phyloP scores from a whole-genome alignment of 1,140 invertebrate species.

The Lepidurus couesii region DNA sequence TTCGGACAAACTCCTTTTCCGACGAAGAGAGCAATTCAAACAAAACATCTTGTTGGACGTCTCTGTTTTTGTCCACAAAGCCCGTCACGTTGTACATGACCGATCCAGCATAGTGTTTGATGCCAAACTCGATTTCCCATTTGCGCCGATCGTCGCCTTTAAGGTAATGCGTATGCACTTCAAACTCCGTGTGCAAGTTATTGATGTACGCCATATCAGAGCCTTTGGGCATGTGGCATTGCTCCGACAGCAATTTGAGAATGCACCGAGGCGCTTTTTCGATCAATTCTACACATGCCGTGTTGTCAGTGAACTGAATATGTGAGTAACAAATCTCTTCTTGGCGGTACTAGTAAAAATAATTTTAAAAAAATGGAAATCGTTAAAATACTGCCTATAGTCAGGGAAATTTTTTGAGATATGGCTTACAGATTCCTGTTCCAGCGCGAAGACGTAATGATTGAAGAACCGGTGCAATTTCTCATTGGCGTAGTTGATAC shows the following conservation, averaged over 20 bases:
- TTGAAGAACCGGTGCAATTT: conserved; percentile 99
- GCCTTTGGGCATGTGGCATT: conserved; percentile 75
- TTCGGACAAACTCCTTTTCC: conserved; percentile 81
- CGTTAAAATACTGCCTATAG: neutral
- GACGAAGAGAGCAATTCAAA: conserved; percentile 87
- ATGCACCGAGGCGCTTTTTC: conserved; percentile 86
- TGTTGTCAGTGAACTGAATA: conserved; percentile 87
- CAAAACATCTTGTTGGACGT: conserved; percentile 90
- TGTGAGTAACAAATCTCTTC: conserved; percentile 83
- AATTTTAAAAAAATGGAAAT: conserved; percentile 30
- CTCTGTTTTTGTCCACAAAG: conserved; percentile 95
- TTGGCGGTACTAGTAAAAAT: conserved; percentile 65
- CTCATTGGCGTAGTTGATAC: conserved; percentile 98
- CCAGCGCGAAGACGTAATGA: conserved; percentile 86
- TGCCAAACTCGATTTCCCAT: conserved; percentile 87
- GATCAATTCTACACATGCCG: conserved; percentile 76
- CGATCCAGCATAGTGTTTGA: conserved; percentile 89
- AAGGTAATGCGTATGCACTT: conserved; percentile 74
- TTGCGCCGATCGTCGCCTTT: conserved; percentile 78
- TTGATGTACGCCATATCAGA: conserved; percentile 75
- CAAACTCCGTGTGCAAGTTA: conserved; percentile 86
- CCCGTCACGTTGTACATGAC: conserved; percentile 87
- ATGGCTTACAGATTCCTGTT: conserved; percentile 81
- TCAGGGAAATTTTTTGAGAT: neutral
- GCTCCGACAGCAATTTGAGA: conserved; percentile 79